Conservation (phyloP, 2,797 vertebrate genomes). For the Chromobotia macracanthus region DNA sequence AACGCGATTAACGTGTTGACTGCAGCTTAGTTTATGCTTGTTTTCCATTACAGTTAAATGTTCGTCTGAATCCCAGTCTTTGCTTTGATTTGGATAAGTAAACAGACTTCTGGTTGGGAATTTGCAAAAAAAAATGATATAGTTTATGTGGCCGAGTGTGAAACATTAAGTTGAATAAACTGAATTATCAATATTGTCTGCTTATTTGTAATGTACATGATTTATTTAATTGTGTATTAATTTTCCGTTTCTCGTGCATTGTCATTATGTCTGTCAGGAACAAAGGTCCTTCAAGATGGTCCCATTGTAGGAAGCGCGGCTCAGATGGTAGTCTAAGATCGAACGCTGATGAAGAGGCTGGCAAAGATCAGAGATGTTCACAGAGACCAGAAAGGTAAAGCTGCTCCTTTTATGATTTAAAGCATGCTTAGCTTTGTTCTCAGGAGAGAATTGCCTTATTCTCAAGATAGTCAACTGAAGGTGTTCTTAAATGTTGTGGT, state of each 20-base stretch:
- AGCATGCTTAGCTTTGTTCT: background rate
- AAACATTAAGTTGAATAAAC: too few relatives aligned
- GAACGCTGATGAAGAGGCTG: conserved; percentile 48
- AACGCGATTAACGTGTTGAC: background rate
- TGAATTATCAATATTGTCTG: background rate
- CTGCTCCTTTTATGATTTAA: background rate
- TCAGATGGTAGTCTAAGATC: conserved; percentile 73
- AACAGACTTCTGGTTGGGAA: background rate
- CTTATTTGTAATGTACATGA: background rate
- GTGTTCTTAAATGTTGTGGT: background rate
- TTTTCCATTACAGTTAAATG: background rate
- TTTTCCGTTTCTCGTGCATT: background rate
- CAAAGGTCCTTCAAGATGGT: conserved; percentile 70
- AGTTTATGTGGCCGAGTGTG: background rate
- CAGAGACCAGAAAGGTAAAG: conserved; percentile 51
- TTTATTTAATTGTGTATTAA: too few relatives aligned
- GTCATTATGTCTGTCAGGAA: conserved; percentile 49
- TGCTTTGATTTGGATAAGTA: background rate
- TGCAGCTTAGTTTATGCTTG: background rate
- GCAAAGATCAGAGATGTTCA: conserved; percentile 28
- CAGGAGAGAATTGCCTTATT: background rate
- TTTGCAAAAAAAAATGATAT: background rate
- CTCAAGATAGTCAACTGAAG: background rate
- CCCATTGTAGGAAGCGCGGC: conserved; percentile 79
- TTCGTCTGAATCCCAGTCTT: background rate